Conservation (phyloP, 2,888 invertebrate species). For the Philopedon plagiatum region DNA sequence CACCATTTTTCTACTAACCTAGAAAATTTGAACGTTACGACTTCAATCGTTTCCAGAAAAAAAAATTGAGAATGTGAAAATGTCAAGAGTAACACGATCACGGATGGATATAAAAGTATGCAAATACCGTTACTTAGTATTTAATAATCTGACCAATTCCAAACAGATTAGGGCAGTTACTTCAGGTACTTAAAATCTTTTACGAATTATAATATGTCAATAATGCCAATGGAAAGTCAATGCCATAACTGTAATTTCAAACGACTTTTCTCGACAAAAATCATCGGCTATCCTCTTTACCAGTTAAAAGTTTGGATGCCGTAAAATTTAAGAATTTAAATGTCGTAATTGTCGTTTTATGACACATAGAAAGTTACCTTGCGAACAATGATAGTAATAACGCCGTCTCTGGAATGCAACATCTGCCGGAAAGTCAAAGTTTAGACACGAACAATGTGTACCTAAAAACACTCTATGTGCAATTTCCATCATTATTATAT, state of each 20-base stretch:
- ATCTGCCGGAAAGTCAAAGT: constrained; percentile 51
- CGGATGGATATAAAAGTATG: no score
- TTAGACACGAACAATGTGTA: constrained; percentile 48
- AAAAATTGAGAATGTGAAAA: no score
- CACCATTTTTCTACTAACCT: no score
- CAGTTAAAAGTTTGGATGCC: not conserved
- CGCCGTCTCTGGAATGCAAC: constrained; percentile 29
- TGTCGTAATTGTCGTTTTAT: constrained; percentile 33
- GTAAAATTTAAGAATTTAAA: constrained; percentile 6
- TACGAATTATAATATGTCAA: not conserved
- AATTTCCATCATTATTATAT: constrained; percentile 30
- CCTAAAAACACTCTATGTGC: constrained; percentile 43
- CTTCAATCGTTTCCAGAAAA: no score
- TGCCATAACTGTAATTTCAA: not conserved
- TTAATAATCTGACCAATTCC: no score
- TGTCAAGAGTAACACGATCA: no score
- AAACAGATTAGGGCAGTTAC: not conserved
- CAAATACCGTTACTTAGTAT: no score
- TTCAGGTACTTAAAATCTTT: not conserved
- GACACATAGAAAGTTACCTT: constrained; percentile 28
- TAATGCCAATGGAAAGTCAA: not conserved
- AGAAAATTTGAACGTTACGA: no score
- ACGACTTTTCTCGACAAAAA: not conserved
- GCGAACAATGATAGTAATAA: constrained; percentile 31
- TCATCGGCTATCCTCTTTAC: not conserved